These are phyloP conservation scores for Clupea harengus DNA, from an alignment of 2,113 vertebrate species.

Conservation along the genomic window DNA sequence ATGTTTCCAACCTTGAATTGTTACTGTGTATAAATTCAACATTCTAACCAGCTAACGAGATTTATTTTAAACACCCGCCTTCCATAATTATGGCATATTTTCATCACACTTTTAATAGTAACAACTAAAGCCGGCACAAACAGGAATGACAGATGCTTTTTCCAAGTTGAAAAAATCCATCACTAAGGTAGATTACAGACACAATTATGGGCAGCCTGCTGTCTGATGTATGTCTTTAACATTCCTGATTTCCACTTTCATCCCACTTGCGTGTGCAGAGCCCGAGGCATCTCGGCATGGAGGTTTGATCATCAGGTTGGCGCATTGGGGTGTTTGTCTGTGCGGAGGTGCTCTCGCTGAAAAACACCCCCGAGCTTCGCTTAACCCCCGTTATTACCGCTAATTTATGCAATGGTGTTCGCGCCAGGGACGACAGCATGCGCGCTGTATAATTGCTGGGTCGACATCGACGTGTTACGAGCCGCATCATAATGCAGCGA, in stretches of 20 bases:
- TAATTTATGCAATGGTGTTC: background rate
- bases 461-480: background rate
- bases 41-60: too few species aligned
- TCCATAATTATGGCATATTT: background rate
- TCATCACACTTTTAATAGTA: background rate
- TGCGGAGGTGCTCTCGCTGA: background rate
- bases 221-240: background rate
- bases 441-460: background rate
- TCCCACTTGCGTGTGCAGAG: background rate
- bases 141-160: background rate
- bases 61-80: too few species aligned
- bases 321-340: background rate
- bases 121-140: background rate
- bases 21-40: too few species aligned
- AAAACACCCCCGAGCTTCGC: background rate
- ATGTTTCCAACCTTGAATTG: slow-evolving; percentile 40
- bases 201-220: background rate
- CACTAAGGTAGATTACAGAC: background rate
- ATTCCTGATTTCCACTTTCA: background rate
- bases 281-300: background rate
- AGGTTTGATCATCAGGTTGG: background rate
- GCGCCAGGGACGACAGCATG: background rate
- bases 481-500: too few species aligned
- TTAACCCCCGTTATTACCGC: background rate
- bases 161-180: background rate